A percentile compares a stretch with the other conserved stretches of the same genome.
Conservation (phyloP, 2,888 invertebrate genomes). For the Andrena trimmerana region DNA sequence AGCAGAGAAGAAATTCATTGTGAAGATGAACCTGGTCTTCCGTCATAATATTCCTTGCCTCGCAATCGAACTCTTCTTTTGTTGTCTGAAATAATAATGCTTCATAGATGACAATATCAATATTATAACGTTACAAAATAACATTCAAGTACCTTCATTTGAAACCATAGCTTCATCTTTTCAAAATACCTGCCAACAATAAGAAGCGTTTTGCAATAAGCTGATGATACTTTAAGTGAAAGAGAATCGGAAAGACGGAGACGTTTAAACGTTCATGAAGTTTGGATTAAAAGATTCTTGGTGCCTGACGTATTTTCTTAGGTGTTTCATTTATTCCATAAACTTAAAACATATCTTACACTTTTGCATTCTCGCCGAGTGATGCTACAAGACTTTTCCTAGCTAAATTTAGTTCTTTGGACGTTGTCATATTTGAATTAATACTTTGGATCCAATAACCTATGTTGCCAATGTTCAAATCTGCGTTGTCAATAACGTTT, state of each 20-base stretch:
- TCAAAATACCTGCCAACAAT: constrained; percentile 87
- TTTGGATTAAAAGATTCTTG: not conserved
- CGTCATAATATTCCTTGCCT: constrained; percentile 91
- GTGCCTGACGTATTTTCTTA: not conserved
- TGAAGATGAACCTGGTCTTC: constrained; percentile 92
- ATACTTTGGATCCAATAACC: not conserved
- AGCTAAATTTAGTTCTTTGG: constrained; percentile 87
- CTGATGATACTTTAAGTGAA: not conserved
- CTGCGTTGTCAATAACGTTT: not conserved
- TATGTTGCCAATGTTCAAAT: not conserved
- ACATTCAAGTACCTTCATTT: constrained; percentile 83
- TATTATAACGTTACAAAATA: constrained; percentile 16
- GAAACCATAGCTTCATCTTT: constrained; percentile 92
- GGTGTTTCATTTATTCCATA: constrained; percentile 1
- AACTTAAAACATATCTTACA: constrained; percentile 79
- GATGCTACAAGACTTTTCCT: constrained; percentile 88
- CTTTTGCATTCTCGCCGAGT: constrained; percentile 89
- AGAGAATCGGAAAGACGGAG: not conserved
- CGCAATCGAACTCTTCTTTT: constrained; percentile 93
- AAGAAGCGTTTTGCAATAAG: not conserved
- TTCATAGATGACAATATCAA: not conserved
- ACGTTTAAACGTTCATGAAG: not conserved
- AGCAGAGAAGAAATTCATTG: constrained; percentile 93
- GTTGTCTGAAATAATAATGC: constrained; percentile 87
- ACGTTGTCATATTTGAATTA: constrained; percentile 77